Evolutionary conservation across 1,140 invertebrate genomes (phyloP).

Genomic region (Drosophila orosa): DNA sequence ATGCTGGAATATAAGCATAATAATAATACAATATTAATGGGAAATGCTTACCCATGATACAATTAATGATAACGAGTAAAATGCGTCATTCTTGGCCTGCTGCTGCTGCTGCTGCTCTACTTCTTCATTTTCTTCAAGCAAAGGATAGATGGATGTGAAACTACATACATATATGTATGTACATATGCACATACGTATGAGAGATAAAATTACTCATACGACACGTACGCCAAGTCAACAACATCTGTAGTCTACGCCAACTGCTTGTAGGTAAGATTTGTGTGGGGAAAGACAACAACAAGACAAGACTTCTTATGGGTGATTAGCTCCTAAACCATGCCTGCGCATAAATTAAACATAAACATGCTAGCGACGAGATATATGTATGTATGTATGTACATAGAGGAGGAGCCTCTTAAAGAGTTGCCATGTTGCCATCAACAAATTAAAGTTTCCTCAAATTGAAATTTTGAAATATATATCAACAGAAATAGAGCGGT

Average conservation of each 20-base stretch:
- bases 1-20: background rate
- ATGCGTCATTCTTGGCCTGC: background rate
- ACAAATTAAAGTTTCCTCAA: background rate
- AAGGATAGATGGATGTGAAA: conserved; percentile 7
- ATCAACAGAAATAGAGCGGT: background rate
- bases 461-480: conserved; percentile 3
- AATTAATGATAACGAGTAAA: conserved; percentile 6
- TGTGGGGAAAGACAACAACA: conserved; percentile 31
- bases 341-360: conserved; percentile 39
- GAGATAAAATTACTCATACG: conserved; percentile 32
- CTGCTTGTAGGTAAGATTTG: conserved; percentile 33
- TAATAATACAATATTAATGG: background rate
- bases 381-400: background rate
- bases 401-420: background rate
- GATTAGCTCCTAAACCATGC: conserved; percentile 40
- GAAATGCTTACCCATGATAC: background rate
- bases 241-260: conserved; percentile 28
- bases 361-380: conserved; percentile 22
- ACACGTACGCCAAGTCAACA: conserved; percentile 29
- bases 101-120: background rate
- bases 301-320: conserved; percentile 37
- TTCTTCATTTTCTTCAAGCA: background rate
- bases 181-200: background rate
- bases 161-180: background rate
- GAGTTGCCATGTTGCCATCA: background rate